Evolutionary conservation across 2,797 vertebrate species (phyloP).

Genomic region (Echiichthys vipera): DNA sequence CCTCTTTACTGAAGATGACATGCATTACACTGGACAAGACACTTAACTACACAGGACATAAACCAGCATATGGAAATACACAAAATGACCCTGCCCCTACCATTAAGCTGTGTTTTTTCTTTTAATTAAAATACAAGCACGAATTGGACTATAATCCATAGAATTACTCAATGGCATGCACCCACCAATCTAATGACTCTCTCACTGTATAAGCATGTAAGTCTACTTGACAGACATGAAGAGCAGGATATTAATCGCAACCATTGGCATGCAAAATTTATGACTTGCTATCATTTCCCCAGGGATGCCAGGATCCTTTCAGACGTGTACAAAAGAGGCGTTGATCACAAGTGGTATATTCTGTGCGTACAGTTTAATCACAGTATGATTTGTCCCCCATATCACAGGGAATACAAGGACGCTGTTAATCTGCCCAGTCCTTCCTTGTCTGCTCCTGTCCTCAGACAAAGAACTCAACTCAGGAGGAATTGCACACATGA

Average conservation of each 20-base stretch:
- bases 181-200: neutral
- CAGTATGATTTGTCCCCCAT: conserved; percentile 14
- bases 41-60: conserved; percentile 5
- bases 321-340: conserved; percentile 12
- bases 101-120: neutral
- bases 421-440: conserved; percentile 12
- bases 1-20: neutral
- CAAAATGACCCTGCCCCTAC: neutral
- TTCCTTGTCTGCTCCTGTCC: conserved; percentile 1
- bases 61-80: neutral
- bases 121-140: neutral
- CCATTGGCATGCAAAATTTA: neutral
- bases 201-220: neutral
- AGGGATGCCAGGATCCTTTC: conserved; percentile 10
- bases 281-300: conserved; percentile 22
- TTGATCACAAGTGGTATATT: conserved; percentile 19
- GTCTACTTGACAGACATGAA: conserved; percentile 2
- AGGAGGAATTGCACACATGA: neutral
- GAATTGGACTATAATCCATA: neutral
- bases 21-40: neutral
- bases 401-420: conserved; percentile 9
- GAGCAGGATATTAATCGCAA: conserved; percentile 21
- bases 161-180: neutral
- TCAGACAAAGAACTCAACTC: neutral
- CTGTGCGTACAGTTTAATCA: conserved; percentile 16